phyloP scores from a whole-genome alignment of 1,140 invertebrate genomes.

The Kradibia gibbosae region DNA sequence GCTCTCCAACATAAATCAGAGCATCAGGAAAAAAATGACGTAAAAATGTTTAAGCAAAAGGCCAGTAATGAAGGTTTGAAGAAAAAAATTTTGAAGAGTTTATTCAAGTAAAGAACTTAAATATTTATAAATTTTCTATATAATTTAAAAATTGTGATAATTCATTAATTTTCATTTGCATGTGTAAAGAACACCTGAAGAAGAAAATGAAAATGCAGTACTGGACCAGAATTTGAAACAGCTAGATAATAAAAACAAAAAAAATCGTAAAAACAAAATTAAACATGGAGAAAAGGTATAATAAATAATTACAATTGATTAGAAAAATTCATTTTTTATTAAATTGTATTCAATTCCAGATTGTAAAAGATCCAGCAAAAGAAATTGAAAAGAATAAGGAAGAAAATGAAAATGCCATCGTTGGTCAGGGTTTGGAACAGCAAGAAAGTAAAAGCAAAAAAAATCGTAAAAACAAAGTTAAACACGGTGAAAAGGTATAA shows the following conservation, averaged over 20 bases:
- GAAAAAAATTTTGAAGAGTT: constrained; percentile 87
- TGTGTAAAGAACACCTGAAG: constrained; percentile 50
- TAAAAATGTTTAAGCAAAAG: constrained; percentile 83
- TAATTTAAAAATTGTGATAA: neutral
- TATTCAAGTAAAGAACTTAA: constrained; percentile 76
- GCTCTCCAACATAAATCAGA: constrained; percentile 85
- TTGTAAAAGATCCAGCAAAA: too few species aligned
- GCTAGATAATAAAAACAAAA: neutral
- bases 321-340: too few species aligned
- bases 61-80: constrained; percentile 82
- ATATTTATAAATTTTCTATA: constrained; percentile 25
- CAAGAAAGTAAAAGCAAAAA: constrained; percentile 54
- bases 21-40: constrained; percentile 86
- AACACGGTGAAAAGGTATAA: constrained; percentile 28
- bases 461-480: constrained; percentile 54
- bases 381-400: too few species aligned
- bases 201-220: constrained; percentile 52
- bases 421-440: neutral
- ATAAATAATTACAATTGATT: too few species aligned
- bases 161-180: neutral
- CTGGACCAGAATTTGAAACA: neutral
- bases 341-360: too few species aligned
- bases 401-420: constrained; percentile 49
- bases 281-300: too few species aligned
- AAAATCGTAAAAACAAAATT: too few species aligned